These are phyloP conservation scores for Aleiodes alternator DNA, from an alignment of 2,888 invertebrate species.

Conservation along the genomic window DNA sequence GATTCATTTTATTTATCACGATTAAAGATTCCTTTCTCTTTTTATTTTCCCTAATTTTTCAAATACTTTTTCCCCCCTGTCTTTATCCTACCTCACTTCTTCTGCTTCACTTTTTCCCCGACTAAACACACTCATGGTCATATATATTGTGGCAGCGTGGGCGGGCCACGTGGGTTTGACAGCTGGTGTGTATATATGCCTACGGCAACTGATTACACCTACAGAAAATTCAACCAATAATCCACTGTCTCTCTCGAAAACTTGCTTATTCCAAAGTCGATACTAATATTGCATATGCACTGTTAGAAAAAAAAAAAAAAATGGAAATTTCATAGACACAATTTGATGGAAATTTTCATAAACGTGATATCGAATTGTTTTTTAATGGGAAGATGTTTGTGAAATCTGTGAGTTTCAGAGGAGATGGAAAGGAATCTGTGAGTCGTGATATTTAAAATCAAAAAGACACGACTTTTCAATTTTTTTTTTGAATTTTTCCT, in stretches of 20 bases:
- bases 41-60: not conserved
- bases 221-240: constrained; percentile 57
- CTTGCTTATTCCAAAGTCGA: constrained; percentile 32
- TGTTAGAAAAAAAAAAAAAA: constrained; percentile 10
- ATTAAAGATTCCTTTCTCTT: constrained; percentile 15
- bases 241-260: constrained; percentile 30
- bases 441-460: no score
- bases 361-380: no score
- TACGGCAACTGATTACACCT: constrained; percentile 74
- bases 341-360: no score
- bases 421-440: no score
- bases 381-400: no score
- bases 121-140: constrained; percentile 25
- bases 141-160: constrained; percentile 63
- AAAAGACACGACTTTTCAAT: no score
- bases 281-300: constrained; percentile 39
- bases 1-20: not conserved
- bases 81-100: not conserved
- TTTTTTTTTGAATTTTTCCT: no score
- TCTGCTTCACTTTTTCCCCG: not conserved
- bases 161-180: constrained; percentile 75
- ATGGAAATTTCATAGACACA: no score
- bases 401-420: no score
- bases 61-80: not conserved
- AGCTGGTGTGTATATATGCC: constrained; percentile 66